A percentile compares a stretch with the other conserved stretches of the same genome.
Evolutionary conservation across 2,797 vertebrate genomes (phyloP).

Genomic region (Gila robusta): DNA sequence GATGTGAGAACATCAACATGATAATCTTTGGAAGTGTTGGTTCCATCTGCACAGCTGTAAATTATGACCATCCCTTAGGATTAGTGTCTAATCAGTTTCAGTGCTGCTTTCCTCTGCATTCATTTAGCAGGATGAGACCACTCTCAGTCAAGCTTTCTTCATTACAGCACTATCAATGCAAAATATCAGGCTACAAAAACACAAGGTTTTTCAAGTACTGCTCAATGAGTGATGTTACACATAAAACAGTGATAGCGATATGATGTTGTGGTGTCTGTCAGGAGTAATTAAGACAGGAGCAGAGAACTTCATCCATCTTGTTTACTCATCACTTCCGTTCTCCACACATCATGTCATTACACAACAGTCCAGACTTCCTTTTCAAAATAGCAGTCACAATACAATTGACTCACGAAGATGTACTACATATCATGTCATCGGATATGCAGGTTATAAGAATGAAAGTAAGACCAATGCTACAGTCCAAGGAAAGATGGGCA

Average conservation of each 20-base stretch:
- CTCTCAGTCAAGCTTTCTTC: conserved; percentile 23
- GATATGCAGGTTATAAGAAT: conserved; percentile 1
- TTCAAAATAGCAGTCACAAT: neutral
- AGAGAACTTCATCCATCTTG: neutral
- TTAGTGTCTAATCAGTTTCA: conserved; percentile 61
- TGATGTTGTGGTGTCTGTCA: neutral
- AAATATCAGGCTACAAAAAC: conserved; percentile 20
- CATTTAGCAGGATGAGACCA: conserved; percentile 35
- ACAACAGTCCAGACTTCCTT: neutral
- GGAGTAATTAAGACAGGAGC: neutral
- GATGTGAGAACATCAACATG: conserved; percentile 12
- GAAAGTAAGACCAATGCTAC: neutral
- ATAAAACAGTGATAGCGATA: neutral
- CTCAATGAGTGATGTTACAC: neutral
- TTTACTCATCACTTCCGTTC: neutral
- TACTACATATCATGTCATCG: neutral
- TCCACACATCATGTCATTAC: neutral
- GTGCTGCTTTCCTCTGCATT: conserved; percentile 46
- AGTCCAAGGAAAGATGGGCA: neutral
- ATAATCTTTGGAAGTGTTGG: conserved; percentile 36
- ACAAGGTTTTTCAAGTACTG: neutral
- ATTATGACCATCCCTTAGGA: conserved; percentile 49
- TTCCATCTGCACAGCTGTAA: conserved; percentile 43
- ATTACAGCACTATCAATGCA: conserved; percentile 1
- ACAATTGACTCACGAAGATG: neutral